Evolutionary conservation across 2,888 invertebrate genomes (phyloP), one percentile per base, ranked within the genome.

Genomic region (Aromia moschata): DNA sequence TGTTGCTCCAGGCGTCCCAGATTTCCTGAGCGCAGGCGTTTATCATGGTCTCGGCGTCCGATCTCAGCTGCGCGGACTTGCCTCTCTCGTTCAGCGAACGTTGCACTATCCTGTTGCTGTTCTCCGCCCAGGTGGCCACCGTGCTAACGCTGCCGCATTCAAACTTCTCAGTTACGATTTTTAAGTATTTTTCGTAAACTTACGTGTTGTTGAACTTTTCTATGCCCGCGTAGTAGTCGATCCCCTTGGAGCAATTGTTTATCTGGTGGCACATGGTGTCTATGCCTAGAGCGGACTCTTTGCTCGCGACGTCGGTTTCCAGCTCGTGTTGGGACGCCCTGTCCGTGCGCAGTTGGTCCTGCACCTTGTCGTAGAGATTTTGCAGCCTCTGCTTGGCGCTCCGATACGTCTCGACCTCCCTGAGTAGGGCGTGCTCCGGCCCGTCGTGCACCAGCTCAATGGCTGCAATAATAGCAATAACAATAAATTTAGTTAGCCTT

Each of bases 381-480:
- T 87, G 86, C 71, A 96, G 86, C 71, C 88, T 89, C 61, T 91
- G 90, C 78, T 94, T 93, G 64, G 89, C 87, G 66, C 87, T 87
- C 52, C 92, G 86, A 69, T 96, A 85, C 56, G 88, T 87, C 69
- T 94, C 90, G 33, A 94, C 89, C 82, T 97, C 96, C 77, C 85
- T 86, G 17, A 96, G 83, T 37, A 96, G 82, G 7, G 90, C 88
- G 78, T 92, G 93, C 78, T 96, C 96, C 33, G 93, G 91, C 45
- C 89, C 85, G 75, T 97, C 96, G 75, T 96, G 95, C 1, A 96
- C 95, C 71, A 95, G 86, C 79, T 97, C 96, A 71, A 93, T 85
- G 49, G 92, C 93, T 88, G 68, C 60, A 68, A 67, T 9, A 10
- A 4, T n/a, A n/a, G n/a, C n/a, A n/a, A n/a, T n/a, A n/a, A n/a